Evolutionary conservation across 2,888 invertebrate species (phyloP).

Genomic region (Phaonia tiefii): DNA sequence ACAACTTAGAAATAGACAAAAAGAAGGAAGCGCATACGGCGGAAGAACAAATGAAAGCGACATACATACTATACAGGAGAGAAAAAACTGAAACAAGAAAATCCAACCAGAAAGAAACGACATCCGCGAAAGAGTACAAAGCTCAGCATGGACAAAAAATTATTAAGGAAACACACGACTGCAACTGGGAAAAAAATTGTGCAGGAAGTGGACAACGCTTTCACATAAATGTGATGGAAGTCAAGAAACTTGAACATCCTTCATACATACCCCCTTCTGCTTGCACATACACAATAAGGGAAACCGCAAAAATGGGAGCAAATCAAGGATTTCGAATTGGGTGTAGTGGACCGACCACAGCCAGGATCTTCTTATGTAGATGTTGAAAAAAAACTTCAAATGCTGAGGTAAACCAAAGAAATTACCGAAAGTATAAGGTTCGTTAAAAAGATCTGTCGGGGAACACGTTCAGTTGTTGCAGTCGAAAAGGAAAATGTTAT

Average conservation of each 20-base stretch:
- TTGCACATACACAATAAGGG: background rate
- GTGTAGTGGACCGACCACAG: too few species aligned
- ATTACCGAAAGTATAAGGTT: too few species aligned
- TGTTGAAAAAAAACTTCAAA: too few species aligned
- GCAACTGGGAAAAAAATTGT: slow-evolving; percentile 17
- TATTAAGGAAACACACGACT: slow-evolving; percentile 28
- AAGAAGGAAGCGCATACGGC: slow-evolving; percentile 35
- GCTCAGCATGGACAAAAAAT: slow-evolving; percentile 5
- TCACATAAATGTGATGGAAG: slow-evolving; percentile 61
- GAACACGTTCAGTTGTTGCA: too few species aligned
- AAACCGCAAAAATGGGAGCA: background rate
- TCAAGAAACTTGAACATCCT: slow-evolving; percentile 39
- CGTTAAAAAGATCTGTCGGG: too few species aligned
- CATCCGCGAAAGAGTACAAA: slow-evolving; percentile 66
- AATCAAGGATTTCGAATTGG: too few species aligned
- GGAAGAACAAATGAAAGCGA: slow-evolving; percentile 1
- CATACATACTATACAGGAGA: background rate
- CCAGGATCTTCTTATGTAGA: too few species aligned
- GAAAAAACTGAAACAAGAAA: slow-evolving; percentile 7
- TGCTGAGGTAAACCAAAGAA: too few species aligned
- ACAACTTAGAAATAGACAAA: slow-evolving; percentile 35
- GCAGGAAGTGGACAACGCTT: slow-evolving; percentile 67
- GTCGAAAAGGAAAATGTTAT: too few species aligned
- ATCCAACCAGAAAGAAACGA: slow-evolving; percentile 56
- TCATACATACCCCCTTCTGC: background rate